These are phyloP conservation scores for Dermatemys mawii DNA, from an alignment of 2,113 vertebrate species.

Conservation along the genomic window DNA sequence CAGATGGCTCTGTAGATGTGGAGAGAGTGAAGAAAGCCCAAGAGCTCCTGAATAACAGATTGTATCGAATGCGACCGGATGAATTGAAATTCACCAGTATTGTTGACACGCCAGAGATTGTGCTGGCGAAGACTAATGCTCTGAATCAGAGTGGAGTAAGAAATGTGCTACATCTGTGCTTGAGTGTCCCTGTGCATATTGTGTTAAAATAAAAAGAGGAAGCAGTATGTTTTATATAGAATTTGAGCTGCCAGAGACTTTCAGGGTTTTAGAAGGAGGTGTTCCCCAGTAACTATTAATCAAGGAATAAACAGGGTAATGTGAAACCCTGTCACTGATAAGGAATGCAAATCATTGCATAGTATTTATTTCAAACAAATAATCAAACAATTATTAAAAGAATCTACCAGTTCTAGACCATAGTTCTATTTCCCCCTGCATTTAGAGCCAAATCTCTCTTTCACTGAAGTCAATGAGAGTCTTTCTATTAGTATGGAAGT, in stretches of 20 bases:
- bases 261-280: not conserved
- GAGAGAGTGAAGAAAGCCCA: slow-evolving; percentile 90
- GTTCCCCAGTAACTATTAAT: not conserved
- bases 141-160: slow-evolving; percentile 3
- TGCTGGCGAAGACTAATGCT: slow-evolving; percentile 91
- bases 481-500: not conserved
- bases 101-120: slow-evolving; percentile 86
- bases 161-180: not conserved
- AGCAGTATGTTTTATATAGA: not conserved
- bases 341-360: not conserved
- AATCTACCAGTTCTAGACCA: not conserved
- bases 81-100: slow-evolving; percentile 88
- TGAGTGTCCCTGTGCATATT: not conserved
- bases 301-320: not conserved
- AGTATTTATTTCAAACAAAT: not conserved
- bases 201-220: not conserved
- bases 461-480: not conserved
- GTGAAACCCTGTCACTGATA: not conserved
- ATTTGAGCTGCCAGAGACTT: not conserved
- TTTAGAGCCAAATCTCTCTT: not conserved
- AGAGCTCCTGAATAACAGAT: slow-evolving; percentile 86
- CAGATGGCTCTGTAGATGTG: slow-evolving; percentile 86
- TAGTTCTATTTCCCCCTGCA: not conserved
- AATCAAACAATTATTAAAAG: not conserved
- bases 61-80: slow-evolving; percentile 90